Evolutionary conservation across 2,797 vertebrate genomes (phyloP).

Genomic region (Spatula versicolor): DNA sequence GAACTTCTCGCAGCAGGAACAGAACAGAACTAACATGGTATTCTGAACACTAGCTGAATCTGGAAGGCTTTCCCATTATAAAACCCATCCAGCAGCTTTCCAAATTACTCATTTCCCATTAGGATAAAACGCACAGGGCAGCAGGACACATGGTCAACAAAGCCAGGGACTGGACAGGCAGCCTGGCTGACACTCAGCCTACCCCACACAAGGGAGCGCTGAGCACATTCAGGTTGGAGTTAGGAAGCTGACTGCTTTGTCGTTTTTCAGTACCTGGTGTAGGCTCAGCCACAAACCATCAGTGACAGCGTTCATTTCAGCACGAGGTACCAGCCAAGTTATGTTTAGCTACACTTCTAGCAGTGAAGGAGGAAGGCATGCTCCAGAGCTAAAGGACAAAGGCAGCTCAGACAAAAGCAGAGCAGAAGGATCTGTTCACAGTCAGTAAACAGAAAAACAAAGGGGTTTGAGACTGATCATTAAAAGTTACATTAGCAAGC

Average conservation of each 20-base stretch:
- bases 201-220: not conserved
- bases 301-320: not conserved
- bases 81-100: not conserved
- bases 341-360: not conserved
- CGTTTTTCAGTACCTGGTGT: not conserved
- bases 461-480: not conserved
- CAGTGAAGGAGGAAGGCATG: not conserved
- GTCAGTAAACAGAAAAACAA: not conserved
- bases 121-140: not conserved
- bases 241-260: not conserved
- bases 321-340: not conserved
- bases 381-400: constrained; percentile 5
- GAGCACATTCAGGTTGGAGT: not conserved
- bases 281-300: not conserved
- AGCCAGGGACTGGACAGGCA: not conserved
- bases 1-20: not conserved
- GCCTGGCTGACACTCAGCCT: not conserved
- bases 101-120: not conserved
- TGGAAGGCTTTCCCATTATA: not conserved
- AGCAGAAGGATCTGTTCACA: not conserved
- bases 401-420: constrained; percentile 14
- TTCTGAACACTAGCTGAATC: not conserved
- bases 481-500: not conserved
- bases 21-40: not conserved
- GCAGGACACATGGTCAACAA: not conserved